Conservation (phyloP, 1,140 invertebrate genomes). For the Drosophila nasuta region DNA sequence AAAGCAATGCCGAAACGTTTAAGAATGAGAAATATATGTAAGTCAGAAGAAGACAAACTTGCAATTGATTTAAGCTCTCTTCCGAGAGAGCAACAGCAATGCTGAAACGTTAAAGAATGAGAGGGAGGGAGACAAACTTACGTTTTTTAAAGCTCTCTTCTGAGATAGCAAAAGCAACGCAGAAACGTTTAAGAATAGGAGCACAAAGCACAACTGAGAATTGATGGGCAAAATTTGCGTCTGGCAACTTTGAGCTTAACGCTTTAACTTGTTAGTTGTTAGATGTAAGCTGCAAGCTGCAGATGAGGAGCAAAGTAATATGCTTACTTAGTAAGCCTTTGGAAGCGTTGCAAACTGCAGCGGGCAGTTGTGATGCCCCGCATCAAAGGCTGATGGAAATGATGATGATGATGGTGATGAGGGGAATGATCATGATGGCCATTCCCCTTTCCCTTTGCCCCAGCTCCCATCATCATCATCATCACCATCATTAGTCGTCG, state of each 20-base stretch:
- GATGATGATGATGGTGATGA: neutral
- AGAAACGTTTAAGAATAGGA: conserved; percentile 4
- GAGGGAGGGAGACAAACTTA: neutral
- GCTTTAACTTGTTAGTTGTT: too few relatives aligned
- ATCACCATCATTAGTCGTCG: conserved; percentile 10
- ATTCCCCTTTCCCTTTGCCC: neutral
- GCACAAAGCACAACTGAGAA: neutral
- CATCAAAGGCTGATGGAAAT: neutral
- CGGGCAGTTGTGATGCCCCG: conserved; percentile 24
- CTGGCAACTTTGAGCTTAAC: too few relatives aligned
- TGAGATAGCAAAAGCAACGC: neutral
- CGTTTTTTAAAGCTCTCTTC: too few relatives aligned
- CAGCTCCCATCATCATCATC: neutral
- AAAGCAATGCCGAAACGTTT: neutral
- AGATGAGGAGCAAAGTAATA: neutral
- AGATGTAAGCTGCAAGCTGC: neutral
- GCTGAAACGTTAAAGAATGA: neutral
- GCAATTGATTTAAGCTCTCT: too few relatives aligned
- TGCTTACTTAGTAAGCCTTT: neutral
- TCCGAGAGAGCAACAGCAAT: neutral
- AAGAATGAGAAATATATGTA: neutral
- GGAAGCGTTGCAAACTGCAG: conserved; percentile 19
- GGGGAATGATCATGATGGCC: conserved; percentile 6
- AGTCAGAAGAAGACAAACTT: neutral
- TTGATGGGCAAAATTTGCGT: neutral